Evolutionary conservation across 2,797 vertebrate species (phyloP), one percentile per base, ranked within the genome.

Genomic region (Enteromius fasciolatus): DNA sequence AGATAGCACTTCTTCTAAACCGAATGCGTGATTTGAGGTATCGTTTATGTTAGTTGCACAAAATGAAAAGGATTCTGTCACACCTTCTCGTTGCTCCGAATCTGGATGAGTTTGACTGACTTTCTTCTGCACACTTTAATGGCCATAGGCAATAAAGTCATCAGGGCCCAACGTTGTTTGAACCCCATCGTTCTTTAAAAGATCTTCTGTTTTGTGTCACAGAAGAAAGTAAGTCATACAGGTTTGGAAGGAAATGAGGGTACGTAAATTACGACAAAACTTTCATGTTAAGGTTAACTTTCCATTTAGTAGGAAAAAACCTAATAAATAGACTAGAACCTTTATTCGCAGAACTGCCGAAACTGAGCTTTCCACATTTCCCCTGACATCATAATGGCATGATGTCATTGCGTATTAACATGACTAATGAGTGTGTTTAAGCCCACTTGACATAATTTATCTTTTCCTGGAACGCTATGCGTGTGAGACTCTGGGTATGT

Each of bases 361-460:
- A 78, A 52, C 12, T 36, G n/a, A 67, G 44, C 54, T 36, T 79
- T 80, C 61, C 10, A 48, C 59, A 23, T 78, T 63, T 80, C 78
- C 48, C 78, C 61, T 57, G 72, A 31, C 44, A 63, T 81, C 59
- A 50, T 52, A 73, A 73, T 25, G 41, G 57, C 28, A 57, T 81
- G 57, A 81, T 73, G 79, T 81, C 79, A 75, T 67, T 8, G 70
- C 33, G 6, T 76, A 75, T 81, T 67, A 68, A 59, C 63, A 57
- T 82, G 80, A 81, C 50, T 68, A 69, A 82, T 46, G 72, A 59
- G 39, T n/a, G 25, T 23, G 61, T 76, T 76, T 69, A 69, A 76
- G 50, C 50, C 25, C 84, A 46, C 76, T 83, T 72, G 48, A 76
- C 70, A 54, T 76, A 20, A 78, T 52, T 82, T 1, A 57, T 36